Base-by-base conservation (phyloP, 2,113 vertebrate genomes). In the Saccopteryx bilineata region DNA sequence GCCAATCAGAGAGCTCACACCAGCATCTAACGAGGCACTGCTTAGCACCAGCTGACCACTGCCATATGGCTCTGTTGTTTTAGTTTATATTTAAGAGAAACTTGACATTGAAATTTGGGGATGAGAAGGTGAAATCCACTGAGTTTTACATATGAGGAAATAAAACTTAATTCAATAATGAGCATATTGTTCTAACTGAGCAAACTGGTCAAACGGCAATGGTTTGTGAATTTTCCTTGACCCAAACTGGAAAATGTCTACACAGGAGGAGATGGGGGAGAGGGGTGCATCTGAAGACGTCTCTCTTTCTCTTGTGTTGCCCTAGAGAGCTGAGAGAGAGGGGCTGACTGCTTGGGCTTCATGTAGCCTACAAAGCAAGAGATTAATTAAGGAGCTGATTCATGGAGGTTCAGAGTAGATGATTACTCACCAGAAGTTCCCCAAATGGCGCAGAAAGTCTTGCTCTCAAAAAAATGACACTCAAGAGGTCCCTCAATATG, bases 191-290 rank as follows among this genome's bases (percentile, higher is more conserved):
- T n/a, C n/a, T n/a, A n/a, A 46, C 33, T 17, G 46, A 71, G 61
- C 14, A 89, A 31, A 71, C 15, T 63, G 26, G 54, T 89, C 80
- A 72, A 33, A 61, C 39, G 23, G n/a, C 23, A 92, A 11, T 14
- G 4, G 0, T 69, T 78, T 61, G 10, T 81, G 56, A 39, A 28
- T 39, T 71, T 60, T 86, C 61, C 33, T 82, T 28, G 17, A 68
- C 9, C 31, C n/a, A 83, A 56, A 82, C 63, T 91, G 11, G 46
- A 86, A 68, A 86, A 58, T 58, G 58, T 26, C 39, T 50, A n/a
- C 4, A 81, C n/a, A 1, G 31, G 31, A 50, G 10, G 0, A 1
- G 13, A 7, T 1, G 2, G 2, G 6, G 4, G n/a, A 24, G 7
- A 74, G 24, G 3, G 15, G 12, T 6, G 10, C 9, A 48, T 17